A percentile compares a stretch with the other conserved stretches of the same genome.
Evolutionary conservation across 2,797 vertebrate genomes (phyloP).

Genomic region (Smutsia temminckii): DNA sequence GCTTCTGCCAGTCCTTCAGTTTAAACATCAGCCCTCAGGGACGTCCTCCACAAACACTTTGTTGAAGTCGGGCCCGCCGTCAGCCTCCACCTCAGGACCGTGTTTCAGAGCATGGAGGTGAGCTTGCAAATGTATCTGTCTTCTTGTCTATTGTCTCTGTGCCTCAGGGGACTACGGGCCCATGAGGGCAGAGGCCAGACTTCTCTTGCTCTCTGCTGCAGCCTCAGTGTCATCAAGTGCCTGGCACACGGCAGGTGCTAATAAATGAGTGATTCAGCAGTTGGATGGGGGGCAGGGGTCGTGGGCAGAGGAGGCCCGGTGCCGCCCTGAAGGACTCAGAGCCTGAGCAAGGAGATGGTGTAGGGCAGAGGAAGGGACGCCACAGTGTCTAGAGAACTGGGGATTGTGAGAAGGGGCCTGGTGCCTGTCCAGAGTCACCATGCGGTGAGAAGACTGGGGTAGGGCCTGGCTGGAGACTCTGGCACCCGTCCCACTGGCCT

Average conservation of each 20-base stretch:
- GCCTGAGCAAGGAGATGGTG: rapidly evolving
- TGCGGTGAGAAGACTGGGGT: rapidly evolving
- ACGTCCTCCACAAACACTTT: rapidly evolving
- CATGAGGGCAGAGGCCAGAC: rapidly evolving
- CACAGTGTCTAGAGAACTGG: not conserved
- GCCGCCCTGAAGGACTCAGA: not conserved
- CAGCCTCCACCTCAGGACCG: not conserved
- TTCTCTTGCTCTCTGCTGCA: not conserved
- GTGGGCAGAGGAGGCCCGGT: rapidly evolving
- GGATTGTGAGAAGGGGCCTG: no score
- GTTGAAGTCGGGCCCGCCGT: rapidly evolving
- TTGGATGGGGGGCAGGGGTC: rapidly evolving
- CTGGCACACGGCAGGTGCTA: not conserved
- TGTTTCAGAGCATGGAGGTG: not conserved
- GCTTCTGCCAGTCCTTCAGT: not conserved
- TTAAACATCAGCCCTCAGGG: not conserved
- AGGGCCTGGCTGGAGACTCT: rapidly evolving
- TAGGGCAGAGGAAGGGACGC: not conserved
- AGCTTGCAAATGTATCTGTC: not conserved
- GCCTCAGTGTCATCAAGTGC: rapidly evolving
- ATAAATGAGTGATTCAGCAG: not conserved
- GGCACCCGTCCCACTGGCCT: not conserved
- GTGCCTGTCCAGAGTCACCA: not conserved
- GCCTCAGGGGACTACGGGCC: not conserved
- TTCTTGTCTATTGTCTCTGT: no score